Evolutionary conservation across 2,797 vertebrate genomes (phyloP).

Genomic region (Lerista edwardsae): DNA sequence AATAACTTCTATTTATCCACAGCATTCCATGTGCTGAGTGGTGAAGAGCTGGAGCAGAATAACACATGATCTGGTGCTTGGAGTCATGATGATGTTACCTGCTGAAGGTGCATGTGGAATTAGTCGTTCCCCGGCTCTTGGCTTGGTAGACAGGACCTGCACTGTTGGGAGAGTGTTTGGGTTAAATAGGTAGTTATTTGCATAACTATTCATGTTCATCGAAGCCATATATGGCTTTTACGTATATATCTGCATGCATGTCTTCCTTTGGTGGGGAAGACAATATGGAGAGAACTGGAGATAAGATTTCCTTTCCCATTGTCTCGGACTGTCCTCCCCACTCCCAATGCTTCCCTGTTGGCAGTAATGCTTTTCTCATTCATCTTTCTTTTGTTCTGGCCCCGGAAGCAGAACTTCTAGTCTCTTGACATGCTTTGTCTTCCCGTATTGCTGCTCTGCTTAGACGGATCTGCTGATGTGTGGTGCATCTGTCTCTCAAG

Average conservation of each 20-base stretch:
- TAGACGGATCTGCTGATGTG: not conserved
- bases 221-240: too few species aligned
- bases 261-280: not conserved
- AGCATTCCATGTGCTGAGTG: too few species aligned
- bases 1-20: not conserved
- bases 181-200: too few species aligned
- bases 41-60: too few species aligned
- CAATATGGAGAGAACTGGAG: not conserved
- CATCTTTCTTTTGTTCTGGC: not conserved
- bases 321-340: not conserved
- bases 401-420: not conserved
- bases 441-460: not conserved
- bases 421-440: not conserved
- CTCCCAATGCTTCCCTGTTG: not conserved
- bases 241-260: too few species aligned
- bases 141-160: too few species aligned
- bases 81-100: too few species aligned
- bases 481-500: not conserved
- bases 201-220: too few species aligned
- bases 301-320: not conserved
- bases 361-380: not conserved
- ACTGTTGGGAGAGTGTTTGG: too few species aligned
- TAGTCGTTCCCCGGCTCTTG: too few species aligned
- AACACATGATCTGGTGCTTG: too few species aligned
- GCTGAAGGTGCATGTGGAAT: too few species aligned